These are phyloP conservation scores for Bombyx mandarina DNA, from an alignment of 1,140 invertebrate species.

Conservation along the genomic window DNA sequence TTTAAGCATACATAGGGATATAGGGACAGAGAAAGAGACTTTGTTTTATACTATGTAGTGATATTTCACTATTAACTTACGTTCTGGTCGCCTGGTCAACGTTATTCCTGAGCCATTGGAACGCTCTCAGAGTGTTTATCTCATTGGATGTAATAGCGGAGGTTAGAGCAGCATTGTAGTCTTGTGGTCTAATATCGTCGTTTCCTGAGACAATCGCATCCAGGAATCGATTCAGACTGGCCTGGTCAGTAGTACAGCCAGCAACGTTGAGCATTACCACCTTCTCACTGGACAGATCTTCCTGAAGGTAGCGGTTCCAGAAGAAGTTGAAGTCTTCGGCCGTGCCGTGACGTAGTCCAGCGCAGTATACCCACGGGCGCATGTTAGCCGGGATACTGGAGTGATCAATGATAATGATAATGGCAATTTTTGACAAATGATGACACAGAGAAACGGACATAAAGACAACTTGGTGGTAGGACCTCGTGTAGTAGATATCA, in stretches of 20 bases:
- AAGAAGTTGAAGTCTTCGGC: conserved; percentile 66
- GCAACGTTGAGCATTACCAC: conserved; percentile 72
- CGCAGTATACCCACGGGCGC: conserved; percentile 74
- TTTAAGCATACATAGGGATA: no score
- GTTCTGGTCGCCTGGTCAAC: conserved; percentile 40
- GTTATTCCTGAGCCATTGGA: conserved; percentile 68
- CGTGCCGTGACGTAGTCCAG: conserved; percentile 62
- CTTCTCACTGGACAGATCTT: conserved; percentile 71
- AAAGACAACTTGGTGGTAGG: no score
- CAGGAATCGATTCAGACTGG: conserved; percentile 44
- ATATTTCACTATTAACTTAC: conserved; percentile 47
- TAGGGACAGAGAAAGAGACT: no score
- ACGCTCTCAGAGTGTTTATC: conserved; percentile 55
- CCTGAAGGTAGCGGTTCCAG: conserved; percentile 61
- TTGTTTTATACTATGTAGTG: no score
- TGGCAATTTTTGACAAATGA: neutral
- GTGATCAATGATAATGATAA: neutral
- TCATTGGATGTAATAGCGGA: conserved; percentile 59
- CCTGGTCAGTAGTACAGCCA: conserved; percentile 70
- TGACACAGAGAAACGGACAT: neutral
- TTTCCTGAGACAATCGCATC: conserved; percentile 34
- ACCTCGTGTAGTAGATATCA: no score
- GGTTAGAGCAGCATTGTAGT: conserved; percentile 46
- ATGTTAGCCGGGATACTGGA: conserved; percentile 69
- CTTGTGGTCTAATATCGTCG: conserved; percentile 59